These are phyloP conservation scores for Chelidonichthys spinosus DNA, from an alignment of 2,797 vertebrate genomes.

Conservation along the genomic window DNA sequence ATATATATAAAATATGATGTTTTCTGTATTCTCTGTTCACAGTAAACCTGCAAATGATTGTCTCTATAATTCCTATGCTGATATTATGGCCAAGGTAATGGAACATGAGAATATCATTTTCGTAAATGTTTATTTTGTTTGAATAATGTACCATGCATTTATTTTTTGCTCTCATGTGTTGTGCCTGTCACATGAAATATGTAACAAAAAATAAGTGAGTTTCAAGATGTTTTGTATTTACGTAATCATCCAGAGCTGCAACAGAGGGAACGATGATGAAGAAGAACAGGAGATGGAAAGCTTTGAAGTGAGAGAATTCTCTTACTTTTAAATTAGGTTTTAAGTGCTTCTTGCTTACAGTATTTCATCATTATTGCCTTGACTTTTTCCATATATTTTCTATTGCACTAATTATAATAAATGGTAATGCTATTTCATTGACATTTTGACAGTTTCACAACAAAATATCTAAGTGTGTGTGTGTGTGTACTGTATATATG, in stretches of 20 bases:
- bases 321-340: constrained; percentile 13
- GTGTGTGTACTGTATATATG: too few relatives aligned
- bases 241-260: constrained; percentile 87
- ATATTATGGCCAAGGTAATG: constrained; percentile 95
- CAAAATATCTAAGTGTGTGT: too few relatives aligned
- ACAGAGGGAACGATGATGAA: constrained; percentile 87
- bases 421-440: not conserved
- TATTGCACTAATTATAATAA: not conserved
- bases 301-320: constrained; percentile 90
- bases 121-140: not conserved
- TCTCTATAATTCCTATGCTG: constrained; percentile 91
- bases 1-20: constrained; percentile 8
- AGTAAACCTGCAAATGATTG: constrained; percentile 89
- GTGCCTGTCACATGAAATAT: not conserved
- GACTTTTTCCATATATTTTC: constrained; percentile 51
- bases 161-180: not conserved
- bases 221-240: constrained; percentile 19
- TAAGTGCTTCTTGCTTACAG: not conserved
- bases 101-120: not conserved
- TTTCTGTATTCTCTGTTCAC: constrained; percentile 24
- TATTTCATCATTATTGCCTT: constrained; percentile 46
- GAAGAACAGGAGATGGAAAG: constrained; percentile 88
- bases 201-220: not conserved
- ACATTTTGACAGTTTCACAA: too few relatives aligned
- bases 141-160: not conserved